Percentiles rank a stretch among this genome's conserved stretches.
phyloP scores from a whole-genome alignment of 2,113 vertebrate genomes.

The Amphiprion percula region DNA sequence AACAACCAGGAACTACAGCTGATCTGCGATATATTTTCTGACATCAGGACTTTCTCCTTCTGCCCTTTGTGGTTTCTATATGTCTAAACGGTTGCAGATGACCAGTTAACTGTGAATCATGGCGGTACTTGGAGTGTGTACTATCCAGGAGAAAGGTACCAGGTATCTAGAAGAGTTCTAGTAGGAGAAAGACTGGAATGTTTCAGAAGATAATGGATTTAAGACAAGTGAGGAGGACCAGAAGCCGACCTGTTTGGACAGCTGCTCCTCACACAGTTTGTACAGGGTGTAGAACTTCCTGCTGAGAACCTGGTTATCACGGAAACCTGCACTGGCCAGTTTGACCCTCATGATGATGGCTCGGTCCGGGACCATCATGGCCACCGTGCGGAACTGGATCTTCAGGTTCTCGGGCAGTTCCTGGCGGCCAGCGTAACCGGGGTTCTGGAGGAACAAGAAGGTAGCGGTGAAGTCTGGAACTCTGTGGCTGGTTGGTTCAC shows the following conservation, averaged over 20 bases:
- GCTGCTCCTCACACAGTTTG: constrained; percentile 94
- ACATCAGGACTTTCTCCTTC: no score
- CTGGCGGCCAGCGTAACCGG: constrained; percentile 93
- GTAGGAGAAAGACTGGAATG: no score
- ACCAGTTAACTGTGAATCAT: no score
- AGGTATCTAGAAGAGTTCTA: no score
- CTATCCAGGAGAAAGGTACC: no score
- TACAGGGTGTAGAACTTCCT: constrained; percentile 94
- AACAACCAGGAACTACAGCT: no score
- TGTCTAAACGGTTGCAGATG: no score
- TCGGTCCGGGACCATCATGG: constrained; percentile 95
- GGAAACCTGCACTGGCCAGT: constrained; percentile 93
- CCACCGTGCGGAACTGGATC: constrained; percentile 90
- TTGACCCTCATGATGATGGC: constrained; percentile 96
- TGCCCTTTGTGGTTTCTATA: no score
- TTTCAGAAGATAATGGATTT: no score
- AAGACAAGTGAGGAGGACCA: neutral
- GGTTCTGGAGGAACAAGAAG: constrained; percentile 82
- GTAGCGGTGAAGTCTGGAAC: neutral
- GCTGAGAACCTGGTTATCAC: constrained; percentile 90
- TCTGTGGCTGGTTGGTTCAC: neutral
- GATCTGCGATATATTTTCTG: no score
- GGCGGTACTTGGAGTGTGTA: no score
- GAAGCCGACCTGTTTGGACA: constrained; percentile 88
- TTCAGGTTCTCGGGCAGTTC: constrained; percentile 95